These are phyloP conservation scores for Galendromus occidentalis DNA, from an alignment of 1,140 invertebrate species.

Conservation along the genomic window DNA sequence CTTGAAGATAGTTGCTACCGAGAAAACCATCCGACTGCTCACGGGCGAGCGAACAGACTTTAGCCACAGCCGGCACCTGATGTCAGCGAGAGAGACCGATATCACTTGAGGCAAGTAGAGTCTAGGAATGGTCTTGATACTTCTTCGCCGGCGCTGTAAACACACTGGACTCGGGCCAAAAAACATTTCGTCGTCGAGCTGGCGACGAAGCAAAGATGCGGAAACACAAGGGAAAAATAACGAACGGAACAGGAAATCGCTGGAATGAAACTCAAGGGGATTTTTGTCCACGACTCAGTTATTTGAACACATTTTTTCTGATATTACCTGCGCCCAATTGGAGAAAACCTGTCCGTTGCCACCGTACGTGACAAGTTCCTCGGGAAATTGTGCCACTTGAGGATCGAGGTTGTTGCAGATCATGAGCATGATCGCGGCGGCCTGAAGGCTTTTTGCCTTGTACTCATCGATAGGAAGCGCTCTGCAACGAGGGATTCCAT, in stretches of 20 bases:
- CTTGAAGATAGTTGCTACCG: no score
- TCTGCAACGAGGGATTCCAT: constrained; percentile 22
- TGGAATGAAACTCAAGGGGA: constrained; percentile 7
- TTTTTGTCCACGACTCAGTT: neutral
- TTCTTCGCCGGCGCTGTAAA: no score
- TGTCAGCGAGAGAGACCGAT: no score
- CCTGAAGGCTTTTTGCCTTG: constrained; percentile 32
- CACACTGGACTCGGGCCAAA: neutral
- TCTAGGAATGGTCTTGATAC: no score
- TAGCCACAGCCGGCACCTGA: no score
- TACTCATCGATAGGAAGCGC: constrained; percentile 40
- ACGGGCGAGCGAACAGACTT: no score
- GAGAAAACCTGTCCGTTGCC: constrained; percentile 49
- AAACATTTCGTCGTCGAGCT: neutral
- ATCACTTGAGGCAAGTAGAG: no score
- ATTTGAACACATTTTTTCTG: no score
- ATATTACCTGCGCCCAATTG: constrained; percentile 46
- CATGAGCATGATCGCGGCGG: constrained; percentile 44
- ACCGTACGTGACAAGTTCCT: constrained; percentile 41
- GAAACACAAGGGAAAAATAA: neutral
- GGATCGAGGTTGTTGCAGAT: constrained; percentile 45
- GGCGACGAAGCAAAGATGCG: neutral
- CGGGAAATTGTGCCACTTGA: constrained; percentile 34
- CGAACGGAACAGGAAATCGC: constrained; percentile 12
- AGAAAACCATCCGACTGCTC: no score